Base-by-base conservation (phyloP, 1,140 invertebrate genomes). In the Notospermus geniculatus region DNA sequence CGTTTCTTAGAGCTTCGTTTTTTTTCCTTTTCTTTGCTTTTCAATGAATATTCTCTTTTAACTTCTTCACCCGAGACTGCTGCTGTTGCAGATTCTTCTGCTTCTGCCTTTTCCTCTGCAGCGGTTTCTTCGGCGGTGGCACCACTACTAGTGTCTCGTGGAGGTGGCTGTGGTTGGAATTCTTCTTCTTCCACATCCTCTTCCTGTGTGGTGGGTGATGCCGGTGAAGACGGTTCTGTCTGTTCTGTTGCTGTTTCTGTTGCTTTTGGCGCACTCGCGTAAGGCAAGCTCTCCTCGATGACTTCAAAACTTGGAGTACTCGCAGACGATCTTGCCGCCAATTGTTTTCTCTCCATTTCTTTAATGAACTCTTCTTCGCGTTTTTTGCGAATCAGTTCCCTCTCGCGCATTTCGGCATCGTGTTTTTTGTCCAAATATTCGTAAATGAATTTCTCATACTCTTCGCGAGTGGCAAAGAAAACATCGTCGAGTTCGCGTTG, bases 11-110 rank as follows among this genome's bases (percentile, higher is more conserved):
- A n/a, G n/a, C n/a, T n/a, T 13, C 11, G 39, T 43, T 43, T 43
- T 43, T 43, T 43, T 19, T 50, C 46, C 25, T 50, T 50, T 50
- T 23, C 46, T 50, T 50, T 50, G n/a, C 25, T n/a, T n/a, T 50
- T 50, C 5, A 50, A 27, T 4, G 46, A 50, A n/a, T 7, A 50
- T 7, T 50, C n/a, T 50, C n/a, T 27, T 9, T 19, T 50, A 7
- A 23, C 25, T n/a, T 50, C 46, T 5, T 50, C 46, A 50, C 9
- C 46, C 9, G 5, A 5, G 25, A n/a, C 46, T n/a, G n/a, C 5
- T 7, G 5, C 32, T 15, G 4, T 36, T 36, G 32, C 32, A 36
- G n/a, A n/a, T n/a, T n/a, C 32, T 15, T 36, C 15, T 15, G 32
- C 32, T 15, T 7, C 32, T 15, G 15, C 32, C 32, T 7, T 15